Percentiles rank a stretch among this genome's conserved stretches.
phyloP scores from a whole-genome alignment of 2,797 vertebrate species.

The Acanthopagrus latus region DNA sequence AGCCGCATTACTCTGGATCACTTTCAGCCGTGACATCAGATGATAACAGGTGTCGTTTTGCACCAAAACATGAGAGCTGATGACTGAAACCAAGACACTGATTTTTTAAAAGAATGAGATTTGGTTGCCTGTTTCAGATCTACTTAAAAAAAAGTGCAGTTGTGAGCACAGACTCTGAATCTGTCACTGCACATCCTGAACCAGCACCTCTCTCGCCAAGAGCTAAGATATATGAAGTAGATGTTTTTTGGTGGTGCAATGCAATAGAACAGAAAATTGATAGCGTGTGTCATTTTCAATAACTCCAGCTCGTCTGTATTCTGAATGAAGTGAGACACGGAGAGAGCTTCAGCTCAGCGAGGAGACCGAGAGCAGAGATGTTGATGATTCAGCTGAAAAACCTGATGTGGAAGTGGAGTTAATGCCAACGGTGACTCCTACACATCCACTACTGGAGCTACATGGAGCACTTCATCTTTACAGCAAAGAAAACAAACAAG shows the following conservation, averaged over 20 bases:
- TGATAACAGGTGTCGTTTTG: not conserved
- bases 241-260: not conserved
- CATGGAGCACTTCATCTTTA: not conserved
- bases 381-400: slow-evolving; percentile 20
- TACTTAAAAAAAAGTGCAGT: not conserved
- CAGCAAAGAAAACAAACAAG: not conserved
- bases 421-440: not conserved
- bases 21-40: not conserved
- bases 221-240: not conserved
- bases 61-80: slow-evolving; percentile 7
- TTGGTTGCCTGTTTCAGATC: not conserved
- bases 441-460: not conserved
- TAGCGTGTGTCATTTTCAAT: not conserved
- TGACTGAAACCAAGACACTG: not conserved
- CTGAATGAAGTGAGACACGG: not conserved
- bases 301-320: not conserved
- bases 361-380: not conserved
- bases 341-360: not conserved
- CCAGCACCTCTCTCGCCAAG: not conserved
- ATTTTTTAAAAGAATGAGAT: not conserved
- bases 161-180: not conserved
- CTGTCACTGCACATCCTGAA: not conserved
- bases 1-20: not conserved
- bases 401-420: not conserved
- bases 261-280: not conserved